Base-by-base conservation (phyloP, 2,888 invertebrate species). In the Diaphora mendica region DNA sequence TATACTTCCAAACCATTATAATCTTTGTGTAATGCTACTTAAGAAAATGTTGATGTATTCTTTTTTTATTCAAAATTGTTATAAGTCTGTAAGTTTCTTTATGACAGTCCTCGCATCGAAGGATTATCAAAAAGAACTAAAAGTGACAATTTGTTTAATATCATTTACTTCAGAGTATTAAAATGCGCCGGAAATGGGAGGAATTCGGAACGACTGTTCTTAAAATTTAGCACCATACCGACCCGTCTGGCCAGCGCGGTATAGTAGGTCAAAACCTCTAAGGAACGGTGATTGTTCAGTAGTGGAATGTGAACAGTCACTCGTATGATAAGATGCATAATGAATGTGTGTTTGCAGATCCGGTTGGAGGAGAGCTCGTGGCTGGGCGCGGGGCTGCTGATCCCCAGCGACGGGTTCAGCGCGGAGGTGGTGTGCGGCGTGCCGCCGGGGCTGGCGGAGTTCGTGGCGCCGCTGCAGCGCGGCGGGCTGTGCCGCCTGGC, bases 341-440 rank as follows among this genome's bases (percentile, higher is more conserved):
- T 35, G 35, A 35, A 35, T 0, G 35, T 7, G 2, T 35, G 35
- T 7, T 35, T 35, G 35, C 62, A 75, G 92, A 96, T 99, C 77
- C 97, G 98, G 0, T 93, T 99, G 71, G 99, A 99, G 89, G 99
- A 99, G 92, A 99, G 99, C 90, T 97, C 98, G 48, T 98, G 98
- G 86, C 96, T 99, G 64, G 98, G 98, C 86, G 96, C 99, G 73
- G 99, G 99, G 1, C 97, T 99, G 83, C 95, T 99, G 68, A 96
- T 99, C 74, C 99, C 99, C 1, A 99, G 99, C 89, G 99, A 99
- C 94, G 99, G 99, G 33, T 99, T 99, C 95, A 99, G 99, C 89
- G 99, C 99, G 89, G 99, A 99, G 93, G 98, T 99, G 74, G 98
- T 99, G 71, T 96, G 98, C 77, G 99, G 99, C 67, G 98, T 99